phyloP scores from a whole-genome alignment of 2,113 vertebrate genomes.

The Hippopotamus amphibius region DNA sequence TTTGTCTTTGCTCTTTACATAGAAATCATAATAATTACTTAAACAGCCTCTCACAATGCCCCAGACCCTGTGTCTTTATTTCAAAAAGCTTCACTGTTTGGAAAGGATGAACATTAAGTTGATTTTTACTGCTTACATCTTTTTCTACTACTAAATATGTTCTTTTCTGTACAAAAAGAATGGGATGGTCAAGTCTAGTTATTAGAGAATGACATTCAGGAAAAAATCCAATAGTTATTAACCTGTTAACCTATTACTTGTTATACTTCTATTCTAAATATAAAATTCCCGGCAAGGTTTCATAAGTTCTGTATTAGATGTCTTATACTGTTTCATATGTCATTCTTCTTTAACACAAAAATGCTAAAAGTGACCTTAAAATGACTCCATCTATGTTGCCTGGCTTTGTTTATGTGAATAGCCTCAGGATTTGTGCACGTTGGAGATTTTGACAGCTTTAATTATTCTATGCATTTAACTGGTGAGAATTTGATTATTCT shows the following conservation, averaged over 20 bases:
- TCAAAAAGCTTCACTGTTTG: not conserved
- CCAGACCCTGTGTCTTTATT: not conserved
- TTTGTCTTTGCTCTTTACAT: not conserved
- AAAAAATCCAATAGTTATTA: not conserved
- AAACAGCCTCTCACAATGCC: not conserved
- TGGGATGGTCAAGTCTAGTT: not conserved
- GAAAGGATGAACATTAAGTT: not conserved
- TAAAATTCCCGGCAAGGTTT: not conserved
- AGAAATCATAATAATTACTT: conserved; percentile 3
- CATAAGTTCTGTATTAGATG: not conserved
- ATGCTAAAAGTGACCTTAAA: conserved; percentile 40
- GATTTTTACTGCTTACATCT: not conserved
- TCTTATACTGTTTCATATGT: not conserved
- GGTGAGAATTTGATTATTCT: conserved; percentile 66
- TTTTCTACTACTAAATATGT: not conserved
- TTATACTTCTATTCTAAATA: not conserved
- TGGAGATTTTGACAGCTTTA: conserved; percentile 57
- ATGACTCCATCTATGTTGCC: not conserved
- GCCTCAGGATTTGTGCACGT: not conserved
- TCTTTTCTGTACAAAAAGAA: not conserved
- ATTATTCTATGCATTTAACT: conserved; percentile 66
- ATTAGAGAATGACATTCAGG: not conserved
- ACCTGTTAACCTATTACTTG: not conserved
- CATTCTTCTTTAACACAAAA: conserved; percentile 25
- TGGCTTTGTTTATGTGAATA: conserved; percentile 51